Evolutionary conservation across 1,140 invertebrate species (phyloP).

Genomic region (Phymastichus coffea): DNA sequence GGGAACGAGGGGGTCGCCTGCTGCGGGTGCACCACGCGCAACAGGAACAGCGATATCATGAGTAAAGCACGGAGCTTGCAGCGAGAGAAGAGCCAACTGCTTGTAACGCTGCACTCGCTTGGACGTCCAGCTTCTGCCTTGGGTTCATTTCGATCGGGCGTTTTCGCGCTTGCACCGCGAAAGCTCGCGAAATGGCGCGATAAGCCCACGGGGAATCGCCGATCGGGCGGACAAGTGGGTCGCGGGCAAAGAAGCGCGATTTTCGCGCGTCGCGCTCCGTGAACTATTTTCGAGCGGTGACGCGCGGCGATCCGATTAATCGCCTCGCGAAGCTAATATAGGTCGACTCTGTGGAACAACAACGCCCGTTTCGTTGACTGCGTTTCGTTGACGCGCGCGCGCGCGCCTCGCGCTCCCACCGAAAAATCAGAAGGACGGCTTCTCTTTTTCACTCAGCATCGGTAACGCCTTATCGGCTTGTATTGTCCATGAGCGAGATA

Average conservation of each 20-base stretch:
- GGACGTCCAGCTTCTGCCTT: too few relatives aligned
- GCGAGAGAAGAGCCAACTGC: too few relatives aligned
- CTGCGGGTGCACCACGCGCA: conserved; percentile 48
- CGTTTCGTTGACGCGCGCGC: not conserved
- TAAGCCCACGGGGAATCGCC: not conserved
- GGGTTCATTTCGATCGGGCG: too few relatives aligned
- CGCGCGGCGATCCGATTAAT: conserved; percentile 35
- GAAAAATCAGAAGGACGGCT: too few relatives aligned
- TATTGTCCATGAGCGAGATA: too few relatives aligned
- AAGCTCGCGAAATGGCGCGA: not conserved
- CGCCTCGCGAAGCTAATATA: conserved; percentile 34
- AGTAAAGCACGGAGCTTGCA: too few relatives aligned
- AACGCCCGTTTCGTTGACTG: too few relatives aligned
- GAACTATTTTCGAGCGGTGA: conserved; percentile 36
- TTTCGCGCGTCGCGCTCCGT: conserved; percentile 14
- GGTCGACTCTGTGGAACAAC: too few relatives aligned
- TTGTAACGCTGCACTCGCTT: too few relatives aligned
- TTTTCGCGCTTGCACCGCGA: too few relatives aligned
- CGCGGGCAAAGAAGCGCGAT: not conserved
- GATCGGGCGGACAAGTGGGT: not conserved
- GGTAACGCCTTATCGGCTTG: too few relatives aligned
- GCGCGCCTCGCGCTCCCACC: not conserved
- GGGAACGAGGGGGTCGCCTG: conserved; percentile 44
- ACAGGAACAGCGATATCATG: conserved; percentile 55
- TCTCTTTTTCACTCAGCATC: too few relatives aligned